Conservation (phyloP, 2,113 vertebrate species). For the Callospermophilus lateralis region DNA sequence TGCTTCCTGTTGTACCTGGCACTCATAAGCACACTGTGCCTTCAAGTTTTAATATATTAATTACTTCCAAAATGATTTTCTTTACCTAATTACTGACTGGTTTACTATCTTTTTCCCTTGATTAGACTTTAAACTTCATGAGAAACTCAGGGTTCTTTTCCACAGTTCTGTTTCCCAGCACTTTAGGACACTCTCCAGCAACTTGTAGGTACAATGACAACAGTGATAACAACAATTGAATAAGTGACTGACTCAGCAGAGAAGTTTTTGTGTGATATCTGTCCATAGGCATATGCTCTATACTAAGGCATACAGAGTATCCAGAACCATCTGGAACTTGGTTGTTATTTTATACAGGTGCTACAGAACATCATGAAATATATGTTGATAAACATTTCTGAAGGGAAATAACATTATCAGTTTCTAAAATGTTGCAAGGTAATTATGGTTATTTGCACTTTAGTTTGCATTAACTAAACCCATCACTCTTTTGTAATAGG, state of each 20-base stretch:
- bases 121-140: background rate
- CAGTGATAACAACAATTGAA: background rate
- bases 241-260: background rate
- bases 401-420: background rate
- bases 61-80: background rate
- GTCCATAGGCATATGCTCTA: background rate
- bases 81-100: background rate
- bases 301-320: background rate
- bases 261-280: background rate
- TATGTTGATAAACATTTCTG: background rate
- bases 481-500: background rate
- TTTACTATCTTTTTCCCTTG: background rate
- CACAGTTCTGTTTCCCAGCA: background rate
- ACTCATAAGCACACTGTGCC: background rate
- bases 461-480: background rate
- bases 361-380: background rate
- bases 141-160: background rate
- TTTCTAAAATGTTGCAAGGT: background rate
- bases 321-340: background rate
- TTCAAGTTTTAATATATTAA: background rate
- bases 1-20: accelerated
- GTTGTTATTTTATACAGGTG: background rate
- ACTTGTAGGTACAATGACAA: background rate
- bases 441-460: background rate
- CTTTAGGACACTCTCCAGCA: background rate